A percentile compares a stretch with the other conserved stretches of the same genome.
These are phyloP conservation scores for Pherbina coryleti DNA, from an alignment of 2,888 invertebrate species.

Conservation along the genomic window DNA sequence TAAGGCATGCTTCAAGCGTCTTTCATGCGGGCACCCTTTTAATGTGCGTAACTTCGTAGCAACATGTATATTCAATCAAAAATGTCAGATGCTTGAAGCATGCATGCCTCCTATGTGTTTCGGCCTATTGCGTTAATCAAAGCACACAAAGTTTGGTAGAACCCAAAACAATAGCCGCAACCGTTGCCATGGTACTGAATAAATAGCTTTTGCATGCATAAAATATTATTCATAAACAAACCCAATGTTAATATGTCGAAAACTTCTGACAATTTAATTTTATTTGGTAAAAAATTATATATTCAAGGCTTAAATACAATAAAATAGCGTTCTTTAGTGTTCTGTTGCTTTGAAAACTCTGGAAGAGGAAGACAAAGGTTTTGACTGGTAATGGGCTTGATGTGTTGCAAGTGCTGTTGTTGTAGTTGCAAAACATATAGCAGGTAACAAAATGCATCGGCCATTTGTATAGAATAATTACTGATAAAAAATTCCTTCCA, in stretches of 20 bases:
- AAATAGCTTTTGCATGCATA: no score
- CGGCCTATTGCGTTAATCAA: no score
- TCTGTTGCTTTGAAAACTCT: not conserved
- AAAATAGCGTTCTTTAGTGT: not conserved
- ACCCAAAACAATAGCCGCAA: no score
- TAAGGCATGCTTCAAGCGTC: no score
- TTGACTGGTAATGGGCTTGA: constrained; percentile 45
- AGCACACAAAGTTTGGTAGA: no score
- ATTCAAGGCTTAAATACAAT: not conserved
- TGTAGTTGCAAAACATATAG: constrained; percentile 43
- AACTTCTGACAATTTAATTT: not conserved
- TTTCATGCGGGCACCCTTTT: no score
- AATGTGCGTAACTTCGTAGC: no score
- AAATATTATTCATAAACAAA: no score
- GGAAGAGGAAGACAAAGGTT: not conserved
- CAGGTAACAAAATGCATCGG: constrained; percentile 37
- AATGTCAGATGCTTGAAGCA: no score
- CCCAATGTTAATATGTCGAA: not conserved
- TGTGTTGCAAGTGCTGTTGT: constrained; percentile 47
- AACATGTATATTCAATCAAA: no score
- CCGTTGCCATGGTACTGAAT: no score
- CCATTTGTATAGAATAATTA: constrained; percentile 32
- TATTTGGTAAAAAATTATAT: not conserved
- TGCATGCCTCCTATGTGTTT: no score
- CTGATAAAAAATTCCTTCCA: not conserved